Conservation (phyloP, 2,797 vertebrate genomes). For the Acrocephalus scirpaceus region DNA sequence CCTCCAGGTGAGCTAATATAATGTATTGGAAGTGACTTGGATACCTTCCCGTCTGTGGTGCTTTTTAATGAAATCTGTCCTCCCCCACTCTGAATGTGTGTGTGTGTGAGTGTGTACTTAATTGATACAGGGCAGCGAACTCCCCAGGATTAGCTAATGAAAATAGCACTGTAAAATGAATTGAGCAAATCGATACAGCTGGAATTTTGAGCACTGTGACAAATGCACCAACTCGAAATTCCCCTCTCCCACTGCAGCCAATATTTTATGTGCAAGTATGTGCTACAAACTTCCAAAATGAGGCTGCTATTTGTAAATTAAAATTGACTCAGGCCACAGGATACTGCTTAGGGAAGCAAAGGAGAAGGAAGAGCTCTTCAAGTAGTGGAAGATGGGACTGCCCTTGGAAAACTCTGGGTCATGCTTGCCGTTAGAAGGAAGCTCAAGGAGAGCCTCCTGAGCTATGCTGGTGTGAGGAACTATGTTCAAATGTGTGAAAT, state of each 20-base stretch:
- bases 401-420: background rate
- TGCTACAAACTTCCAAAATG: constrained; percentile 11
- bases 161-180: constrained; percentile 43
- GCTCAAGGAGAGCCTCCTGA: background rate
- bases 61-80: constrained; percentile 31
- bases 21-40: constrained; percentile 35
- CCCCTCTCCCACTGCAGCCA: background rate
- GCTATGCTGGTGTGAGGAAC: background rate
- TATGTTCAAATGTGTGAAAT: background rate
- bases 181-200: constrained; percentile 37
- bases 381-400: background rate
- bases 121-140: constrained; percentile 2
- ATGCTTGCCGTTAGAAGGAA: background rate
- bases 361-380: background rate
- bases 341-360: background rate
- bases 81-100: background rate
- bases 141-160: constrained; percentile 39
- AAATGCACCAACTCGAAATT: background rate
- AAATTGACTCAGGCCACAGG: background rate
- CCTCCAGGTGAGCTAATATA: background rate
- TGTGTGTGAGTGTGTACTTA: background rate
- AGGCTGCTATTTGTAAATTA: constrained; percentile 43
- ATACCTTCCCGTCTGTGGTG: background rate
- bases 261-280: constrained; percentile 3
- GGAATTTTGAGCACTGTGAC: constrained; percentile 32